Conservation (phyloP, 2,113 vertebrate genomes). For the Aix galericulata region DNA sequence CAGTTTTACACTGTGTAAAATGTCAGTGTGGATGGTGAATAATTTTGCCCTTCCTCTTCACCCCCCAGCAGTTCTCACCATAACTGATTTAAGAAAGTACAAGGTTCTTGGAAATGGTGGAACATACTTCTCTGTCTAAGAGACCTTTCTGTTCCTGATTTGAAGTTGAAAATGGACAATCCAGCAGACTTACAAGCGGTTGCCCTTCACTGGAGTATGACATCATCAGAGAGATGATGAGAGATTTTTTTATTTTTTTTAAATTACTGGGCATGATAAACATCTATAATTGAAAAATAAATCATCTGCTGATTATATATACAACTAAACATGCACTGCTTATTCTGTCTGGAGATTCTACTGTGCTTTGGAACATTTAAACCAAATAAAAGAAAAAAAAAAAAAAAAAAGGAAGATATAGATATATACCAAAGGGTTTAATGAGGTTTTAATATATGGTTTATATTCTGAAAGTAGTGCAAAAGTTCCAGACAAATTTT, state of each 20-base stretch:
- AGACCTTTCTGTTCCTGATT: neutral
- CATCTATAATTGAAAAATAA: slow-evolving; percentile 46
- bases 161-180: neutral
- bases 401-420: neutral
- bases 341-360: slow-evolving; percentile 23
- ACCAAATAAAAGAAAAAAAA: slow-evolving; percentile 42
- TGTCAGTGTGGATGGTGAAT: fast-evolving
- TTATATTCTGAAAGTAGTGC: slow-evolving; percentile 47
- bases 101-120: neutral
- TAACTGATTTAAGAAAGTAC: fast-evolving
- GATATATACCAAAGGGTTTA: slow-evolving; percentile 76
- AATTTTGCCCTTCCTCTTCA: neutral
- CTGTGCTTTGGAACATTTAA: slow-evolving; percentile 37
- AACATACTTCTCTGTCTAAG: neutral
- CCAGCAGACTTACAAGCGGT: neutral
- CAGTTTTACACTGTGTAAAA: neutral
- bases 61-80: neutral
- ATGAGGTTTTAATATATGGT: slow-evolving; percentile 44
- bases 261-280: slow-evolving; percentile 56
- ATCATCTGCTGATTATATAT: neutral
- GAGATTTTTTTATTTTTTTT: slow-evolving; percentile 13
- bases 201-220: neutral
- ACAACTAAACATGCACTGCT: neutral
- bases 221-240: too few species aligned
- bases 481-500: slow-evolving; percentile 58